Base-by-base conservation (phyloP, 2,888 invertebrate species). In the Ophioninae sp. region DNA sequence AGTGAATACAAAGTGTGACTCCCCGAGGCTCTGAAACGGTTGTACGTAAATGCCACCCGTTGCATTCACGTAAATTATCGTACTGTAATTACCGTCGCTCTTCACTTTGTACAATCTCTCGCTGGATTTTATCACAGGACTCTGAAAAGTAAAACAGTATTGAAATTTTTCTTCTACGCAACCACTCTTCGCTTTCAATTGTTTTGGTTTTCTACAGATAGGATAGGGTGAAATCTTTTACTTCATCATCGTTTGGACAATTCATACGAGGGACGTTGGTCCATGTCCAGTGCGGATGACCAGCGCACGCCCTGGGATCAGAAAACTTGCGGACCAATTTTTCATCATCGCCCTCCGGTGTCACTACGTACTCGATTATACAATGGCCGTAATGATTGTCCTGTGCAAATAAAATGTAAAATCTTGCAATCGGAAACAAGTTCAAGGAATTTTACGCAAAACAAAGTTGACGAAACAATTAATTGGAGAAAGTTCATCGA, bases 1-100 rank as follows among this genome's bases (percentile, higher is more conserved):
- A 9, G 90, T 90, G 63, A 91, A 90, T 69, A 91, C 87, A 83
- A 90, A 93, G 75, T 93, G 93, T 41, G 93, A 92, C 89, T 93
- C 93, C 3, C 93, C 93, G 81, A 92, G 90, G 79, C 93, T 92
- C 88, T 93, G 93, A 81, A 93, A 93, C 5, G 93, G 93, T 85
- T 93, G 93, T 17, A 93, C 90, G 78, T 93, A 92, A 82, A 93
- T 90, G 77, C 91, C 91, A 59, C 93, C 93, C 51, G 92, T 90
- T 63, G 93, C 91, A 84, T 91, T 91, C 9, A 93, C 86, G 72
- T 88, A 89, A 56, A 88, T 84, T 71, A 93, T 90, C 0, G 89
- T 87, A 22, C 87, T 88, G 64, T 87, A 79, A n/a, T 89, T 86
- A 7, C 86, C 88, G 17, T 89, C 87, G 7, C 86, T 67, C 73